Evolutionary conservation across 2,888 invertebrate species (phyloP), one percentile per base, ranked within the genome.

Genomic region (Hyles lineata): DNA sequence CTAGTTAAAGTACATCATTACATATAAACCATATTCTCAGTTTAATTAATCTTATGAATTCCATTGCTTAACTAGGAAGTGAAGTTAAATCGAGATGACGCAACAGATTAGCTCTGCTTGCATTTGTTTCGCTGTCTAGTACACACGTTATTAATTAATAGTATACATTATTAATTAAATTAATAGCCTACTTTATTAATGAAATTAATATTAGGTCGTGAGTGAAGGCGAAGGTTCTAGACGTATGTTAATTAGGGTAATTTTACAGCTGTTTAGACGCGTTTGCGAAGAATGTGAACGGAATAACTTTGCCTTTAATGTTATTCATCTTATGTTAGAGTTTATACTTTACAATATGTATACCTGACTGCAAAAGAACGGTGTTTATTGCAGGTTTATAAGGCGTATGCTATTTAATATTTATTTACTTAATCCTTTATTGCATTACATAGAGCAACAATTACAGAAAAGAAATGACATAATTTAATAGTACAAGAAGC

Each of bases 31-130:
- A 50, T 60, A 17, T 59, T 74, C 55, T 55, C 8, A 59, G 43
- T 19, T 72, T 70, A 74, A 82, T 80, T 80, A 77, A 81, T 81
- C 67, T 43, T 50, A 67, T 21, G 50, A 50, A 67, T 67, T 50
- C 19, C 70, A 77, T 82, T 82, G 75, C 82, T 67, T 71, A 77
- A 82, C 73, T 21, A 82, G 83, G 82, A 82, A 82, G 74, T 71
- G 59, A 75, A 71, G 23, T 25, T 69, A 59, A 67, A 52, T 70
- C 61, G 29, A 43, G 43, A 60, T 69, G 72, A 55, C 71, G 72
- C 79, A 76, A 80, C 70, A 77, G 55, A 55, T 55, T 60, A 78
- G 78, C 73, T 69, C 70, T 50, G 55, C 52, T 72, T 63, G 73
- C 73, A 74, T 76, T n/a, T 15, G 55, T 73, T 67, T 67, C 43